Conservation (phyloP, 2,113 vertebrate genomes). For the Gallinago jamesoni region DNA sequence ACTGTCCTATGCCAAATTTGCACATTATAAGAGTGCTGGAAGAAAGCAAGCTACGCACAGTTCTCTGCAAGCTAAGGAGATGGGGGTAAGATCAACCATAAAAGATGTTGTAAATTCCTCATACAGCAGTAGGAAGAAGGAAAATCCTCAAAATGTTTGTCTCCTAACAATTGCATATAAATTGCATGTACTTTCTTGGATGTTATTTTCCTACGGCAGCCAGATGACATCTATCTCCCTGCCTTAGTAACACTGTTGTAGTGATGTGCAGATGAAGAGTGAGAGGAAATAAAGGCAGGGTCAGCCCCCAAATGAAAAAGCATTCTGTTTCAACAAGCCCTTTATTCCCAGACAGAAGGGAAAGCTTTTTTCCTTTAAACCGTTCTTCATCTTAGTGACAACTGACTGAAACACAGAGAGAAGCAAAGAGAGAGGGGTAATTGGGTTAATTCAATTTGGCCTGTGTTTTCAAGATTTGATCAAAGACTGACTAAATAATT, state of each 20-base stretch:
- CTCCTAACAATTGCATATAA: background rate
- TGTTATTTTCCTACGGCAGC: background rate
- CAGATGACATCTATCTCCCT: background rate
- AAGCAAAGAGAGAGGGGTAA: background rate
- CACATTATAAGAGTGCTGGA: background rate
- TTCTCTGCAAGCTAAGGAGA: background rate
- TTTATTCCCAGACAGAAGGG: background rate
- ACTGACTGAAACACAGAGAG: background rate
- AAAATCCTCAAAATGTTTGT: background rate
- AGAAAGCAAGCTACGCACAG: background rate
- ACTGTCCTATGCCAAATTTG: background rate
- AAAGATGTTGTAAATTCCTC: background rate
- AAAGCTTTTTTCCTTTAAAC: background rate
- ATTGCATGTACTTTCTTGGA: background rate
- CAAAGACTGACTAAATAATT: background rate
- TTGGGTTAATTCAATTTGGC: background rate
- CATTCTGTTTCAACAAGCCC: background rate
- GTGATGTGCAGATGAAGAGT: background rate
- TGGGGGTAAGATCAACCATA: background rate
- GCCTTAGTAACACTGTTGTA: background rate
- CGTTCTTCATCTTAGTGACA: background rate
- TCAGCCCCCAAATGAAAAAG: constrained; percentile 6
- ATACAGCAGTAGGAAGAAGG: background rate
- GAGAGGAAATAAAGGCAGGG: constrained; percentile 4
- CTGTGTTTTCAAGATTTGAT: background rate